These are phyloP conservation scores for Theonella swinhoei DNA, from an alignment of 37 sponge, comb jelly and placozoan species.

Conservation along the genomic window DNA sequence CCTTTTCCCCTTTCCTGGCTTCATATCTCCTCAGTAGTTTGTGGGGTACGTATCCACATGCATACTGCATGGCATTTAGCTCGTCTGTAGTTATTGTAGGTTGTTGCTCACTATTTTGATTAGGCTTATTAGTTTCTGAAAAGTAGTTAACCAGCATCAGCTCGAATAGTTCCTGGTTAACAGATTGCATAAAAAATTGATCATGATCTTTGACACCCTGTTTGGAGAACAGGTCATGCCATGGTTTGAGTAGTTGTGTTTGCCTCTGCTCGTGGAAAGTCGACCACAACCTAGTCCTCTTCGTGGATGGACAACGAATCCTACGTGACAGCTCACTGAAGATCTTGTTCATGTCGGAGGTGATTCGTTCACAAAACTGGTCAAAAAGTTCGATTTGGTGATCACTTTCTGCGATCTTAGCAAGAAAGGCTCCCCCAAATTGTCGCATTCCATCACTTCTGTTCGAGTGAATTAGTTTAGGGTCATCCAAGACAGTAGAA, in stretches of 20 bases:
- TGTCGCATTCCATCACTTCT: neutral
- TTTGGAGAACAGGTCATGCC: neutral
- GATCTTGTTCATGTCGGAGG: neutral
- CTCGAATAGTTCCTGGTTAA: neutral
- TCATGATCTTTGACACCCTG: neutral
- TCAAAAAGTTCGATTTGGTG: neutral
- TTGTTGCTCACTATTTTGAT: neutral
- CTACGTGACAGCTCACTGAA: neutral
- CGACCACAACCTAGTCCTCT: neutral
- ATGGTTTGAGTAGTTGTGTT: neutral
- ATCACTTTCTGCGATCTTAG: neutral
- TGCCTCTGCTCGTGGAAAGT: neutral
- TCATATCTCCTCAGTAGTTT: slow-evolving; percentile 36
- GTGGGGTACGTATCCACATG: slow-evolving; percentile 42
- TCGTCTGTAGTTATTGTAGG: slow-evolving; percentile 19
- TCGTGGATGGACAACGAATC: neutral
- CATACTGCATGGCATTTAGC: slow-evolving; percentile 37
- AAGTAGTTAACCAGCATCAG: neutral
- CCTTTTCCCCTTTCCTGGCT: slow-evolving; percentile 10
- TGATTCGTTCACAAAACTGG: neutral
- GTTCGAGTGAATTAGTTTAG: neutral
- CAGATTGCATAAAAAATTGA: neutral
- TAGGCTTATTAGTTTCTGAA: neutral
- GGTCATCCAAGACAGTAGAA: neutral
- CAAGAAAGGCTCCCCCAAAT: neutral